Evolutionary conservation across 2,888 invertebrate genomes (phyloP).

Genomic region (Mycalesis mineus): DNA sequence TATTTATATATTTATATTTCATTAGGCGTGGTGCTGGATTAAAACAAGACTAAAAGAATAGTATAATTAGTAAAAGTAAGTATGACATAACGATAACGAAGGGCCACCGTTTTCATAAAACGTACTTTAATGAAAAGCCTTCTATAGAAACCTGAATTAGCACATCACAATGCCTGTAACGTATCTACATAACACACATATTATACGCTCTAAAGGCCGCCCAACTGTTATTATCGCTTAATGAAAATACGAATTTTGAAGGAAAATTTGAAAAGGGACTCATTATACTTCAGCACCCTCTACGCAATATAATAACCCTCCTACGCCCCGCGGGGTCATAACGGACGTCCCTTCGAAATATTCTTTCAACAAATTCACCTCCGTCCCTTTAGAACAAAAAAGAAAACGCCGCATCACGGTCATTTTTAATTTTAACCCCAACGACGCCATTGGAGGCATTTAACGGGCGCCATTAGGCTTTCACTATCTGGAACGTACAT

Average conservation of each 20-base stretch:
- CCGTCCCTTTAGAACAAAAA: conserved; percentile 66
- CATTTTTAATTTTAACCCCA: conserved; percentile 75
- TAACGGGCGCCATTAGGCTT: conserved; percentile 60
- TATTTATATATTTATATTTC: too few relatives aligned
- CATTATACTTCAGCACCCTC: conserved; percentile 63
- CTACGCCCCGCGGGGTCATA: conserved; percentile 57
- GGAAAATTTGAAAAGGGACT: conserved; percentile 65
- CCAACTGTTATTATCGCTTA: conserved; percentile 42
- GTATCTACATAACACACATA: conserved; percentile 7
- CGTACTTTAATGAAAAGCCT: not conserved
- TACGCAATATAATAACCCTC: conserved; percentile 66
- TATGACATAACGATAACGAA: too few relatives aligned
- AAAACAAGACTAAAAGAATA: too few relatives aligned
- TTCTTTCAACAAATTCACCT: conserved; percentile 65
- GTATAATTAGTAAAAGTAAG: too few relatives aligned
- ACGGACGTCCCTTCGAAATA: conserved; percentile 66
- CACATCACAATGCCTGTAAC: not conserved
- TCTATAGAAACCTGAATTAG: conserved; percentile 1
- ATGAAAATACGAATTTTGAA: conserved; percentile 52
- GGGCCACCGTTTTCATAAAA: not conserved
- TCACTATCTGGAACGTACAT: conserved; percentile 52
- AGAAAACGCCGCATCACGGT: conserved; percentile 73
- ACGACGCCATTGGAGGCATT: conserved; percentile 72
- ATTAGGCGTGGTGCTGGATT: too few relatives aligned
- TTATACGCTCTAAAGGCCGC: conserved; percentile 14